These are phyloP conservation scores for Triplophysa tibetana DNA, from an alignment of 2,113 vertebrate species.

Conservation along the genomic window DNA sequence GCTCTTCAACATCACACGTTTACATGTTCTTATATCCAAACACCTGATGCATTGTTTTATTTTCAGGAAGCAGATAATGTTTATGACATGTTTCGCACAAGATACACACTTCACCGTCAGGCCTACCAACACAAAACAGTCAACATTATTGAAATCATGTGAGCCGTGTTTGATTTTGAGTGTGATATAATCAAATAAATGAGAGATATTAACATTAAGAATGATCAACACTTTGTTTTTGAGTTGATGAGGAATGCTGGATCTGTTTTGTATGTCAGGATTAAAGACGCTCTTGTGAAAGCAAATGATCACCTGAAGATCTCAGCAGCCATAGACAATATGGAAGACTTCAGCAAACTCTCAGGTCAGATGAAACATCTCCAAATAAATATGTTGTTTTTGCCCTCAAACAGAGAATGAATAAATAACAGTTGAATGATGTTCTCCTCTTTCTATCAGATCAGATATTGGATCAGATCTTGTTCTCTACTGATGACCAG, in stretches of 20 bases:
- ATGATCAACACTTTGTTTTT: too few species aligned
- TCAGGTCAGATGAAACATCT: too few species aligned
- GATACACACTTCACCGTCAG: slow-evolving; percentile 11
- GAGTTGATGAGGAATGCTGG: not conserved
- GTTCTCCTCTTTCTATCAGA: slow-evolving; percentile 68
- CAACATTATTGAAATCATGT: slow-evolving; percentile 11
- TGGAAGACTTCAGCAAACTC: not conserved
- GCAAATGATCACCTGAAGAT: not conserved
- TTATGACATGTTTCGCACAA: not conserved
- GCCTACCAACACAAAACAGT: not conserved
- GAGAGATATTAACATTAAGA: too few species aligned
- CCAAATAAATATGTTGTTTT: too few species aligned
- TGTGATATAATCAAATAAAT: too few species aligned
- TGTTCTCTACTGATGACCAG: slow-evolving; percentile 76
- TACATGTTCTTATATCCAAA: too few species aligned
- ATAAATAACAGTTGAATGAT: too few species aligned
- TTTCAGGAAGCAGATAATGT: not conserved
- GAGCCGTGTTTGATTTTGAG: not conserved
- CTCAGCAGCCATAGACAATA: not conserved
- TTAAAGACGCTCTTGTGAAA: not conserved
- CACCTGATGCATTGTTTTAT: not conserved
- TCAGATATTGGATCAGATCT: slow-evolving; percentile 86
- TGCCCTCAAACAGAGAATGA: too few species aligned
- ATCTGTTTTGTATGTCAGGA: not conserved
- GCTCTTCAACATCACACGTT: too few species aligned